Conservation (phyloP, 2,113 vertebrate species). For the Pholis gunnellus region DNA sequence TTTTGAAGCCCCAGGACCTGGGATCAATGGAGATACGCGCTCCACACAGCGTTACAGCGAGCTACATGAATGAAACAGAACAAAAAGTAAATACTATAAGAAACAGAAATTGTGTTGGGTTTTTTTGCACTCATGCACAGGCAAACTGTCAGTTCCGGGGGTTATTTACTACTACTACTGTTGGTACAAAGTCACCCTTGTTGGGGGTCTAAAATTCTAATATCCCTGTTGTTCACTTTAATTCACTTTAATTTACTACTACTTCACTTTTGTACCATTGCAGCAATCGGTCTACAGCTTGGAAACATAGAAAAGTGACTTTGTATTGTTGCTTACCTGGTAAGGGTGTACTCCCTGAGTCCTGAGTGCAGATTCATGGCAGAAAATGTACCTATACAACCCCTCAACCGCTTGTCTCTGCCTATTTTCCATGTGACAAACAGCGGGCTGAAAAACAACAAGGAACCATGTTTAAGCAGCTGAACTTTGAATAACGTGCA, state of each 20-base stretch:
- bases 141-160: neutral
- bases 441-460: conserved; percentile 91
- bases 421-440: conserved; percentile 99
- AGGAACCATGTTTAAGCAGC: neutral
- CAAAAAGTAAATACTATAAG: conserved; percentile 3
- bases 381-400: conserved; percentile 99
- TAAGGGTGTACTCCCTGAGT: conserved; percentile 99
- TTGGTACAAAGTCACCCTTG: neutral
- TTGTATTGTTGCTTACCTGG: conserved; percentile 88
- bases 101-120: neutral
- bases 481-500: neutral
- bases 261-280: neutral
- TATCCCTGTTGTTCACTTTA: neutral
- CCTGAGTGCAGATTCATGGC: conserved; percentile 99
- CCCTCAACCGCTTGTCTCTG: conserved; percentile 98
- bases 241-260: neutral
- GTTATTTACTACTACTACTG: neutral
- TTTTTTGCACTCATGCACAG: conserved; percentile 8
- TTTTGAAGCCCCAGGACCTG: conserved; percentile 18
- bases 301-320: neutral
- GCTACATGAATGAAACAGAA: conserved; percentile 3
- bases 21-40: conserved; percentile 5
- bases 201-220: neutral
- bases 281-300: neutral
- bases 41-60: neutral